Percentiles rank a stretch among this genome's conserved stretches.
These are phyloP conservation scores for Balearica regulorum DNA, from an alignment of 2,797 vertebrate species.

Conservation along the genomic window DNA sequence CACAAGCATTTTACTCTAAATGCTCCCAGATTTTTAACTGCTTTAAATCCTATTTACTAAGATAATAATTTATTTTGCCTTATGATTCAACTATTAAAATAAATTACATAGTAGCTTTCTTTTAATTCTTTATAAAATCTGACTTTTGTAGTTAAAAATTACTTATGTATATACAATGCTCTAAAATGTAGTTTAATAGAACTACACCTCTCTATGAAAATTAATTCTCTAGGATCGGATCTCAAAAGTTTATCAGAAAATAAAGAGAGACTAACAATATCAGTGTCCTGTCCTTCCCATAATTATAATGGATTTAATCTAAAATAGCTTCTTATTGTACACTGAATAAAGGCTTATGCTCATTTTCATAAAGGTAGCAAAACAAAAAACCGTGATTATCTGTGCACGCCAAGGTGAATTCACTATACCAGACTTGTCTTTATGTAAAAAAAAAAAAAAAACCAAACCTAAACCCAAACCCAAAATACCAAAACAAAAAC, in stretches of 20 bases:
- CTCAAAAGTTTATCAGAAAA: neutral
- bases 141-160: neutral
- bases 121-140: neutral
- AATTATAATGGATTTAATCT: neutral
- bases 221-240: neutral
- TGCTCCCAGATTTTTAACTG: neutral
- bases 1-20: neutral
- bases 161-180: neutral
- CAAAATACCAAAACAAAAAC: neutral
- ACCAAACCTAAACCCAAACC: too few species aligned
- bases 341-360: neutral
- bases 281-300: neutral
- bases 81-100: neutral
- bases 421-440: neutral
- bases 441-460: neutral
- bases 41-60: neutral
- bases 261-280: neutral
- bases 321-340: neutral
- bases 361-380: neutral
- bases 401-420: neutral
- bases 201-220: neutral
- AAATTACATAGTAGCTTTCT: neutral
- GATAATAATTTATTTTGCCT: neutral
- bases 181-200: neutral
- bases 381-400: neutral